phyloP scores from a whole-genome alignment of 2,888 invertebrate genomes.

The Heliconius hortense region DNA sequence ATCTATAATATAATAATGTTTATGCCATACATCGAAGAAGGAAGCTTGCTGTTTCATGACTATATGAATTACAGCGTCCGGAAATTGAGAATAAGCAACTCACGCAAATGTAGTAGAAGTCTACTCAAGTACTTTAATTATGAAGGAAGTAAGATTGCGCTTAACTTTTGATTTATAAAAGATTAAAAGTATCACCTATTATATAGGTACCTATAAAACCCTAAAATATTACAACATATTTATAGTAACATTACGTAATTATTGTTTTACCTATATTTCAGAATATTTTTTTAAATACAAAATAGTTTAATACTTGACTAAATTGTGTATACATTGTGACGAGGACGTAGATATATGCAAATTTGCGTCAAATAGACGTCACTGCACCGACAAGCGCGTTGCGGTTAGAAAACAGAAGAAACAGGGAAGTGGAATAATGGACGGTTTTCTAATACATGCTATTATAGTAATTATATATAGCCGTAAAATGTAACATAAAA shows the following conservation, averaged over 20 bases:
- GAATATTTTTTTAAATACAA: not conserved
- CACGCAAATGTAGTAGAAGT: slow-evolving; percentile 30
- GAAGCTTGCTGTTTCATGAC: slow-evolving; percentile 28
- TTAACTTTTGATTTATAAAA: not conserved
- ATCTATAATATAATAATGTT: slow-evolving; percentile 1
- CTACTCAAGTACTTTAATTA: slow-evolving; percentile 5
- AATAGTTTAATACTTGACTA: not conserved
- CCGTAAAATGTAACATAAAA: slow-evolving; percentile 36
- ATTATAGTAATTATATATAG: slow-evolving; percentile 38
- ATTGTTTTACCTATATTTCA: not conserved
- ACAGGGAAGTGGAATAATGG: slow-evolving; percentile 39
- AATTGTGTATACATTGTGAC: slow-evolving; percentile 13
- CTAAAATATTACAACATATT: too few relatives aligned
- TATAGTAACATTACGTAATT: not conserved
- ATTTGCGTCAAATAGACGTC: slow-evolving; percentile 36
- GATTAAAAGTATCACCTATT: not conserved
- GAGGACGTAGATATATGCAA: slow-evolving; percentile 34
- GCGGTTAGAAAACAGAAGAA: slow-evolving; percentile 41
- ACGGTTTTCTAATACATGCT: slow-evolving; percentile 36
- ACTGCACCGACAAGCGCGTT: slow-evolving; percentile 33
- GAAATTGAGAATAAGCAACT: slow-evolving; percentile 27
- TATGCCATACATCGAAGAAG: slow-evolving; percentile 20
- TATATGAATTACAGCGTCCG: slow-evolving; percentile 26
- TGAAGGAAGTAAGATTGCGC: slow-evolving; percentile 16
- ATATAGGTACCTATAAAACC: too few relatives aligned